Base-by-base conservation (phyloP, 2,888 invertebrate species). In the Aphidoletes aphidimyza region DNA sequence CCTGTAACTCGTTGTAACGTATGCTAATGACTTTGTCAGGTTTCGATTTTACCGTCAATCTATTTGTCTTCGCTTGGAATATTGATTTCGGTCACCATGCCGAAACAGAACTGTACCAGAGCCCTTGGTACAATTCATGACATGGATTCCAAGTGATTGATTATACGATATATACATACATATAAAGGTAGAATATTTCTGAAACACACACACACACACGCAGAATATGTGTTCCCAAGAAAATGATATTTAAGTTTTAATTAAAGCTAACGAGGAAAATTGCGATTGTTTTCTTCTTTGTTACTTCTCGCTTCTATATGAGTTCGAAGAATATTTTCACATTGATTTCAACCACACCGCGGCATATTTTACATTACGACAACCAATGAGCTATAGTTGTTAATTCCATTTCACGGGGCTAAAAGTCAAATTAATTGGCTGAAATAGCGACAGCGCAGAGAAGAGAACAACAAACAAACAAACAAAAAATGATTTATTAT, bases 11-110 rank as follows among this genome's bases (percentile, higher is more conserved):
- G 26, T 22, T 54, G 22, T 6, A 9, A 9, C 54, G 30, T 69
- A 69, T 69, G 69, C 69, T 69, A 69, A 69, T 69, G 69, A 69
- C 34, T 69, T 14, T 30, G 54, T 30, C 69, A 69, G 69, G 69
- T 69, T 34, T 69, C 34, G 69, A 54, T 69, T 69, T 69, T 26
- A 69, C 14, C 30, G 69, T 69, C 69, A 54, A 54, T 54, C 54
- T 54, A 54, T 54, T n/a, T 54, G 54, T 54, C 54, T 54, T 47
- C 2, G 17, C 17, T 17, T 47, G 8, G 54, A 9, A 22, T 22
- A 54, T 54, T 69, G 69, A 69, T 69, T 69, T 69, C 34, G 30
- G 26, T 30, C 69, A 19, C 54, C 22, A 54, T 19, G 19, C 54
- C 26, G 26, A 54, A 11, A 2, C 5, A n/a, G 22, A 26, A n/a